These are phyloP conservation scores for Cuniculus paca DNA, from an alignment of 2,797 vertebrate genomes.

Conservation along the genomic window DNA sequence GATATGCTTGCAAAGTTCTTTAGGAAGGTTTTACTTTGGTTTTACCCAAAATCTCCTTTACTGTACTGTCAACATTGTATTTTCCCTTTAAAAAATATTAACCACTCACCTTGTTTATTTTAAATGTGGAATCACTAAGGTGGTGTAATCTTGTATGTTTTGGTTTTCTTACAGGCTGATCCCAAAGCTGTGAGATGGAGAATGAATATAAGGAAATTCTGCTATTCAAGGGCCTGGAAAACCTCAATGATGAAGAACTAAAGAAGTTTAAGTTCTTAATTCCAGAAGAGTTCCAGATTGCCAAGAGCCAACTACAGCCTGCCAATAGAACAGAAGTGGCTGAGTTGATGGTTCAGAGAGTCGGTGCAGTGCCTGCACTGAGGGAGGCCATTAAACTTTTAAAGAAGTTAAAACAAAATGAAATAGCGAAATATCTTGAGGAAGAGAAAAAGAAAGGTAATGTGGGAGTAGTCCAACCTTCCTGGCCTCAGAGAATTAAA, in stretches of 20 bases:
- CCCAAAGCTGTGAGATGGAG: neutral
- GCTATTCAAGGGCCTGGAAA: neutral
- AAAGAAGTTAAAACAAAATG: neutral
- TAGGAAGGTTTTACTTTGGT: neutral
- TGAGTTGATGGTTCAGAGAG: neutral
- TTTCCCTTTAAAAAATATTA: neutral
- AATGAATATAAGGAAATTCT: constrained; percentile 5
- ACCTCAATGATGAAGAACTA: neutral
- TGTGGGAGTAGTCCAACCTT: neutral
- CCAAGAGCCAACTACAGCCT: neutral
- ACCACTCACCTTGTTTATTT: neutral
- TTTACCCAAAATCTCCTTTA: neutral
- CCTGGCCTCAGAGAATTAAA: neutral
- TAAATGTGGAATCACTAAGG: neutral
- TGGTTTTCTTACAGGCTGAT: constrained; percentile 16
- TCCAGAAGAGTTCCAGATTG: neutral
- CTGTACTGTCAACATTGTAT: neutral
- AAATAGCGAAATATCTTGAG: neutral
- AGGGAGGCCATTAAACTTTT: neutral
- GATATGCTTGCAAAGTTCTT: neutral
- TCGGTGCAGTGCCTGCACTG: neutral
- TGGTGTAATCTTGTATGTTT: neutral
- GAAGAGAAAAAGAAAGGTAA: constrained; percentile 53
- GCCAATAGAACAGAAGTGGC: neutral
- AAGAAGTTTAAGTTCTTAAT: constrained; percentile 27